These are phyloP conservation scores for Malthinus seriepunctatus DNA, from an alignment of 2,888 invertebrate genomes.

Conservation along the genomic window DNA sequence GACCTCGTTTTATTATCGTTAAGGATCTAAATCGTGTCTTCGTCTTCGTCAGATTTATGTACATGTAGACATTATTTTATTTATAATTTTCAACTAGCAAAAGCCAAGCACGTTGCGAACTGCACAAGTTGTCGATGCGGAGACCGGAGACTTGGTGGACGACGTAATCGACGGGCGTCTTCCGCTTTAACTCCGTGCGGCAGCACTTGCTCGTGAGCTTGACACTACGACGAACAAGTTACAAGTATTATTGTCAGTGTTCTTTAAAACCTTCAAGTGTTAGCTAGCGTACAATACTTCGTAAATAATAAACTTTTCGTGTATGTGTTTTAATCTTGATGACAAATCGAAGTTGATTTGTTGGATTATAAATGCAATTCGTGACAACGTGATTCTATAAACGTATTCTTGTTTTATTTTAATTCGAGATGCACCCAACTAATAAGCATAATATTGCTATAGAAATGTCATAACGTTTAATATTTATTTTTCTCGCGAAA, in stretches of 20 bases:
- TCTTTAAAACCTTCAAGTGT: conserved; percentile 1
- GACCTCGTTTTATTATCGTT: conserved; percentile 1
- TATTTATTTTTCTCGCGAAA: conserved; percentile 12
- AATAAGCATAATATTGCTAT: conserved; percentile 19
- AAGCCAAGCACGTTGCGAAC: too few relatives aligned
- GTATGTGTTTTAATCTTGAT: conserved; percentile 34
- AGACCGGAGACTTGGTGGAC: neutral
- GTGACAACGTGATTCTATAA: conserved; percentile 17
- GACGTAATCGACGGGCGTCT: conserved; percentile 4
- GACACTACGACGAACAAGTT: neutral
- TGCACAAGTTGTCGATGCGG: too few relatives aligned
- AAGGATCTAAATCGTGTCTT: conserved; percentile 1
- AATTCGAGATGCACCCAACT: conserved; percentile 14
- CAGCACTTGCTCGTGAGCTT: conserved; percentile 1
- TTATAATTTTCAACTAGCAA: neutral
- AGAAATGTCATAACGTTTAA: conserved; percentile 19
- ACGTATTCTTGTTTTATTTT: conserved; percentile 8
- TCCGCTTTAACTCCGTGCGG: neutral
- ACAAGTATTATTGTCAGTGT: conserved; percentile 1
- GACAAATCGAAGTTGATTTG: conserved; percentile 29
- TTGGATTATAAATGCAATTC: conserved; percentile 2
- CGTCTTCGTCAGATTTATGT: conserved; percentile 2
- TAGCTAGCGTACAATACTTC: too few relatives aligned
- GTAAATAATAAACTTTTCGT: neutral
- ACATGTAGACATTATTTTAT: neutral